Evolutionary conservation across 1,140 invertebrate species (phyloP).

Genomic region (Drosophila carrolli): DNA sequence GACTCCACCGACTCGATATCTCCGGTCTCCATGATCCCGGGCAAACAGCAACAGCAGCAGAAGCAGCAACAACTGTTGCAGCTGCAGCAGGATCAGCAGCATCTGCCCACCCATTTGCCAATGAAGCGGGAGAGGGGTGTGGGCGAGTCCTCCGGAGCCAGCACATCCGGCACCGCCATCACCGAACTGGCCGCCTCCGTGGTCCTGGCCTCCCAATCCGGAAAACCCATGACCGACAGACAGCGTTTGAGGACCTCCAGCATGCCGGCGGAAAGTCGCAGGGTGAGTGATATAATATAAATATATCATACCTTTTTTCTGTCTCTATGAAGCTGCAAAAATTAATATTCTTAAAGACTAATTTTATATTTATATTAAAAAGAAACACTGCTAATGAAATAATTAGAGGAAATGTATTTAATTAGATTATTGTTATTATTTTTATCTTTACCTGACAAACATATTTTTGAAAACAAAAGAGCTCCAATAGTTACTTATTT

Average conservation of each 20-base stretch:
- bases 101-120: slow-evolving; percentile 13
- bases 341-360: no score
- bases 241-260: slow-evolving; percentile 82
- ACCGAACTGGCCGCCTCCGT: slow-evolving; percentile 13
- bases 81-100: slow-evolving; percentile 12
- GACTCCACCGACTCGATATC: slow-evolving; percentile 49
- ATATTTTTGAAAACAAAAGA: no score
- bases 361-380: no score
- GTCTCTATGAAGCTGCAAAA: no score
- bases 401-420: no score
- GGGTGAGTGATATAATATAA: slow-evolving; percentile 54
- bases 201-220: neutral
- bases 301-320: no score
- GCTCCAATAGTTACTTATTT: no score
- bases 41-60: slow-evolving; percentile 9
- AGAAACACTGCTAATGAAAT: no score
- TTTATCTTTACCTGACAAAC: no score
- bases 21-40: neutral
- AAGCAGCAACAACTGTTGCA: slow-evolving; percentile 13
- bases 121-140: slow-evolving; percentile 61
- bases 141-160: slow-evolving; percentile 45
- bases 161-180: slow-evolving; percentile 13
- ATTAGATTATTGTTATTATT: no score
- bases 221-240: slow-evolving; percentile 51
- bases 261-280: slow-evolving; percentile 82